A percentile compares a stretch with the other conserved stretches of the same genome.
Evolutionary conservation across 1,140 invertebrate genomes (phyloP).

Genomic region (Augochlora pura): DNA sequence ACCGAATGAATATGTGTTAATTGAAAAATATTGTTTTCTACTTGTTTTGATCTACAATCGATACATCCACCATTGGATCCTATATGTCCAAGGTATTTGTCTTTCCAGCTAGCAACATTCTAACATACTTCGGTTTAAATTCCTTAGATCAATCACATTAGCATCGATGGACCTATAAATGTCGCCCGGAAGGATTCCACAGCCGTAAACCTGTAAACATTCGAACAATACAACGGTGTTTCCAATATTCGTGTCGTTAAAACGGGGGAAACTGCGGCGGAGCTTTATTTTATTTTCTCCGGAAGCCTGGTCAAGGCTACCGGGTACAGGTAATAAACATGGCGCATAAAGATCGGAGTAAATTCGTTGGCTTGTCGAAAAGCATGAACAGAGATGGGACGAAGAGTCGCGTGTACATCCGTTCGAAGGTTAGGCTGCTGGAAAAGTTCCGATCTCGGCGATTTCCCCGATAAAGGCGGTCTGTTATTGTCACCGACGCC

Average conservation of each 20-base stretch:
- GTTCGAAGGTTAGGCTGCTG: no score
- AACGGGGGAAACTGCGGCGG: constrained; percentile 23
- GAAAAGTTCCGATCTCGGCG: no score
- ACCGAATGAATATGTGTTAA: no score
- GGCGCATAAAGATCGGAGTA: constrained; percentile 34
- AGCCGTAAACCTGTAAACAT: constrained; percentile 37
- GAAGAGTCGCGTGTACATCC: no score
- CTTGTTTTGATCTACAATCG: no score
- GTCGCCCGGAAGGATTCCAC: neutral
- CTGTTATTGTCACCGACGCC: no score
- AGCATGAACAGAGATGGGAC: no score
- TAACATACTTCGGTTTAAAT: neutral
- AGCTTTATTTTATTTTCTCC: constrained; percentile 39
- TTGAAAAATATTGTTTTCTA: no score
- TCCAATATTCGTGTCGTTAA: constrained; percentile 44
- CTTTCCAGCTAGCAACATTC: neutral
- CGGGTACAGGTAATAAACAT: constrained; percentile 52
- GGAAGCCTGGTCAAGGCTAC: neutral
- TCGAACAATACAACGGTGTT: constrained; percentile 46
- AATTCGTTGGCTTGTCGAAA: constrained; percentile 8
- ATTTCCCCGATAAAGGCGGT: no score
- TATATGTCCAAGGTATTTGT: no score
- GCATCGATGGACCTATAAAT: constrained; percentile 3
- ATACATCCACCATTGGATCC: no score
- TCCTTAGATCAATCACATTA: constrained; percentile 3